Conservation (phyloP, 2,113 vertebrate genomes). For the Ahaetulla prasina region DNA sequence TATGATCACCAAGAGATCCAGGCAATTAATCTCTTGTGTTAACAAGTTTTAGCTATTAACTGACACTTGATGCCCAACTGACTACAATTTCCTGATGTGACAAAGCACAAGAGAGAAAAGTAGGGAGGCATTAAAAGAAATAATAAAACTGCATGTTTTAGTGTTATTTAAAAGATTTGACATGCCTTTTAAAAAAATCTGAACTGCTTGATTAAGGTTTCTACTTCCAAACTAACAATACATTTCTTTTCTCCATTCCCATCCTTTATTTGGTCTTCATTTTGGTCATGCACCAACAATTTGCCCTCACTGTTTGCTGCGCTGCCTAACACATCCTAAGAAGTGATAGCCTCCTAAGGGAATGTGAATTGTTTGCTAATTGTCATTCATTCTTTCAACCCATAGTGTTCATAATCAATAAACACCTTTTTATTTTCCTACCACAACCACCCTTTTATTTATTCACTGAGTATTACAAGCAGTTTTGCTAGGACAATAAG, state of each 20-base stretch:
- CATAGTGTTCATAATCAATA: conserved; percentile 13
- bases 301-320: neutral
- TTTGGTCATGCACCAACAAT: neutral
- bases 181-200: neutral
- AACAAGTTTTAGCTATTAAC: neutral
- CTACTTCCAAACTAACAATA: neutral
- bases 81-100: neutral
- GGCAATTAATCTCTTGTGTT: neutral
- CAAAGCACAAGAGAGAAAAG: neutral
- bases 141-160: neutral
- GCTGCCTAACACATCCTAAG: neutral
- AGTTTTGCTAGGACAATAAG: conserved; percentile 6
- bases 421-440: neutral
- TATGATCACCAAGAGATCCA: neutral
- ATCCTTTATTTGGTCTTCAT: neutral
- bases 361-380: conserved; percentile 15
- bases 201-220: neutral
- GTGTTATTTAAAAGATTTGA: neutral
- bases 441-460: neutral
- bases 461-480: neutral
- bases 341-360: conserved; percentile 10
- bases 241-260: neutral
- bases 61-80: neutral
- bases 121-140: neutral
- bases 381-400: conserved; percentile 33